phyloP scores from a whole-genome alignment of 2,113 vertebrate species.

The Glareola pratincola region DNA sequence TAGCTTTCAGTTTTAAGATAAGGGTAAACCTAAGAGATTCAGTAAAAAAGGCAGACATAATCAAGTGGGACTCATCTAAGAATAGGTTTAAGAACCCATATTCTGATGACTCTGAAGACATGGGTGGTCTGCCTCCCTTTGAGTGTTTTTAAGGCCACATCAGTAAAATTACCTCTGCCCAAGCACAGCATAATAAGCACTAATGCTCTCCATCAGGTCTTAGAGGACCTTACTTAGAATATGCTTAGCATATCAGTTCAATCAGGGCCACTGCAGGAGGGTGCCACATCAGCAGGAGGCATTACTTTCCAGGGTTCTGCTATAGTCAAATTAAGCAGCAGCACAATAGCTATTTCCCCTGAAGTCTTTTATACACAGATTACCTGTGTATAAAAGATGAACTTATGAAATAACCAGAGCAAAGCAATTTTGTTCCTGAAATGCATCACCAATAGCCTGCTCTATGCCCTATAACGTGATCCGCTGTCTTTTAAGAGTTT shows the following conservation, averaged over 20 bases:
- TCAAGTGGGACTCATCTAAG: background rate
- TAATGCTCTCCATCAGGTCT: background rate
- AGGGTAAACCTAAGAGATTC: background rate
- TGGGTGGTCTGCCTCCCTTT: fast-evolving
- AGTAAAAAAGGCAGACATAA: background rate
- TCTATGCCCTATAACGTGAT: background rate
- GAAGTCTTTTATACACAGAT: background rate
- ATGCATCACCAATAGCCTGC: fast-evolving
- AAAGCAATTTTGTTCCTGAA: background rate
- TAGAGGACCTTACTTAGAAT: background rate
- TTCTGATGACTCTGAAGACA: background rate
- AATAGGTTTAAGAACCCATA: fast-evolving
- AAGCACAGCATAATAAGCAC: background rate
- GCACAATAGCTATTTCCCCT: background rate
- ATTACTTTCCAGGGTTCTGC: background rate
- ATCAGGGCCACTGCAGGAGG: background rate
- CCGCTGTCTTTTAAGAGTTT: background rate
- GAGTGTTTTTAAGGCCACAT: background rate
- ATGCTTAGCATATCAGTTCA: background rate
- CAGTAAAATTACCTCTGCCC: background rate
- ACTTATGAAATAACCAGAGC: fast-evolving
- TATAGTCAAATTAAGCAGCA: background rate
- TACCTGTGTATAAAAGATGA: background rate
- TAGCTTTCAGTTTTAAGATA: background rate
- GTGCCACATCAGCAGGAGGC: background rate